Conservation (phyloP, 2,797 vertebrate genomes). For the Acipenser oxyrinchus region DNA sequence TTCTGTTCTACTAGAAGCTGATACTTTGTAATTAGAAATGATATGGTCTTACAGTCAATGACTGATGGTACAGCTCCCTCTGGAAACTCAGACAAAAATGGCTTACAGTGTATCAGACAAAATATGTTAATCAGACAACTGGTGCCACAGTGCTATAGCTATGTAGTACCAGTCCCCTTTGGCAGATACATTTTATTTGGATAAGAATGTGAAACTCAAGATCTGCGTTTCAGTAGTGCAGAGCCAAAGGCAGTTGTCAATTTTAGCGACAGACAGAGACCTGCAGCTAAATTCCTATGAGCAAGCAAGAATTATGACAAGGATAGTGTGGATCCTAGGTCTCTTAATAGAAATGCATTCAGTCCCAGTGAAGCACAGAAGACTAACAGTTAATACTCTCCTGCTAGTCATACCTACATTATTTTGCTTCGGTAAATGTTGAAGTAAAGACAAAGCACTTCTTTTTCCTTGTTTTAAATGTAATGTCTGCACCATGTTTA, state of each 20-base stretch:
- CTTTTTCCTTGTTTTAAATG: too few relatives aligned
- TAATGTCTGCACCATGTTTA: too few relatives aligned
- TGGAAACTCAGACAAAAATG: constrained; percentile 16
- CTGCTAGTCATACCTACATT: constrained; percentile 4
- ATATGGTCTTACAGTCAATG: constrained; percentile 5
- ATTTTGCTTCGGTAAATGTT: too few relatives aligned
- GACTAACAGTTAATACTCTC: constrained; percentile 17
- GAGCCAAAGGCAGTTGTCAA: constrained; percentile 89
- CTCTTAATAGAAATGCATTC: constrained; percentile 59
- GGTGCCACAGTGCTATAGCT: constrained; percentile 72
- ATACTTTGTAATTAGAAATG: not conserved
- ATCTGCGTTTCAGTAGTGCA: constrained; percentile 85
- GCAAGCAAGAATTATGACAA: constrained; percentile 72
- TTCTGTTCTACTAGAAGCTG: not conserved
- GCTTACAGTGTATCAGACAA: constrained; percentile 69
- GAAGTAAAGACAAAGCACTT: too few relatives aligned
- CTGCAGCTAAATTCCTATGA: constrained; percentile 69
- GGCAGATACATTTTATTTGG: constrained; percentile 82
- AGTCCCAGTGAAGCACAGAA: constrained; percentile 10
- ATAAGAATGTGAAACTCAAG: constrained; percentile 98
- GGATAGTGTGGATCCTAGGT: constrained; percentile 49
- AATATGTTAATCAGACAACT: constrained; percentile 90
- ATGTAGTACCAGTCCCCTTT: constrained; percentile 77
- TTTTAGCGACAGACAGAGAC: constrained; percentile 76
- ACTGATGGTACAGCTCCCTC: constrained; percentile 7